These are phyloP conservation scores for Habroteleia sp. DNA, from an alignment of 2,888 invertebrate genomes.

Conservation along the genomic window DNA sequence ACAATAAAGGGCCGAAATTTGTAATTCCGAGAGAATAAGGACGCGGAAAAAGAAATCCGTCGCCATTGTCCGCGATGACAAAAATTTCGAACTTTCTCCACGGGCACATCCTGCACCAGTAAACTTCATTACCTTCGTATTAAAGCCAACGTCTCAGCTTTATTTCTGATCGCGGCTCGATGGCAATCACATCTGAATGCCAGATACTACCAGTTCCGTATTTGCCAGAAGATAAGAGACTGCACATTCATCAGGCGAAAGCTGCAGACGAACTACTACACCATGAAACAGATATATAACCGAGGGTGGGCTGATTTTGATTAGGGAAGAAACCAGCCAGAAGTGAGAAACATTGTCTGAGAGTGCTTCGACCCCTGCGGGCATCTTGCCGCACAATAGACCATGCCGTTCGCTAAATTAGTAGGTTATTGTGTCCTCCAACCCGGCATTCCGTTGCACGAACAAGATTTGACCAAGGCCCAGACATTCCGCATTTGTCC, in stretches of 20 bases:
- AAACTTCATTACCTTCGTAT: constrained; percentile 57
- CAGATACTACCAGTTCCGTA: too few relatives aligned
- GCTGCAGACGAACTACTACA: constrained; percentile 60
- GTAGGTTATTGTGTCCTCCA: constrained; percentile 65
- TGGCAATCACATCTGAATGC: too few relatives aligned
- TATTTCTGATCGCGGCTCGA: too few relatives aligned
- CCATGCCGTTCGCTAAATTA: constrained; percentile 64
- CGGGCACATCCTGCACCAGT: constrained; percentile 42
- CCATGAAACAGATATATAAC: constrained; percentile 63
- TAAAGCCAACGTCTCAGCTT: constrained; percentile 51
- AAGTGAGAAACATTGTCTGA: constrained; percentile 65
- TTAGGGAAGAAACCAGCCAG: constrained; percentile 66
- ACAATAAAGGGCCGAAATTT: constrained; percentile 72
- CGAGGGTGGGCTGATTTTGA: constrained; percentile 66
- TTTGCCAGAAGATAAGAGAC: too few relatives aligned
- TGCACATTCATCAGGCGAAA: constrained; percentile 51
- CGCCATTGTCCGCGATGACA: constrained; percentile 75
- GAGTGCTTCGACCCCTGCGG: constrained; percentile 60
- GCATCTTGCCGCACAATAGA: constrained; percentile 63
- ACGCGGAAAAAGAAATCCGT: constrained; percentile 75
- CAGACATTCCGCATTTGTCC: constrained; percentile 15
- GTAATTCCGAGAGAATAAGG: constrained; percentile 77
- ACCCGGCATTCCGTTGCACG: constrained; percentile 49
- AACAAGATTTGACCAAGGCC: constrained; percentile 55
- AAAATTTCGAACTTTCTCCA: constrained; percentile 69